Evolutionary conservation across 2,113 vertebrate species (phyloP).

Genomic region (Melozone crissalis): DNA sequence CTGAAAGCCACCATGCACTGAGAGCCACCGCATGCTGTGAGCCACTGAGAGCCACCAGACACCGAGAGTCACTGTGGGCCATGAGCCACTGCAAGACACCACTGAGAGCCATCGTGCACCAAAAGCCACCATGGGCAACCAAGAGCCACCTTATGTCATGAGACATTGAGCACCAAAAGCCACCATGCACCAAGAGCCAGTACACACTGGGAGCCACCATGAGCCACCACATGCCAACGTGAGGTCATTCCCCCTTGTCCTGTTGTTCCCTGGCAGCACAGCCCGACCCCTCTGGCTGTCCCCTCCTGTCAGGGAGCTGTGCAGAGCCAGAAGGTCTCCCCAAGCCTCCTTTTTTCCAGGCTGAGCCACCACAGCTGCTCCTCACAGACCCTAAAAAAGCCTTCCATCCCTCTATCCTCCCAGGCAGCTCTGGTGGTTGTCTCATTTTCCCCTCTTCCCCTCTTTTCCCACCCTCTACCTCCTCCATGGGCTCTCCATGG

Average conservation of each 20-base stretch:
- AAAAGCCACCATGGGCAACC: too few relatives aligned
- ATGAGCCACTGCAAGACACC: accelerated
- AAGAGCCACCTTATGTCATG: neutral
- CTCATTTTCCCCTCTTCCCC: neutral
- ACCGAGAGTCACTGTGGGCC: neutral
- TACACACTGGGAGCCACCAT: neutral
- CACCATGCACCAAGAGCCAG: neutral
- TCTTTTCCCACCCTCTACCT: neutral
- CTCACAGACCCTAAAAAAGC: neutral
- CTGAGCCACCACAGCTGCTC: neutral
- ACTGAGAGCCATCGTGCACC: neutral
- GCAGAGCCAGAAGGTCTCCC: neutral
- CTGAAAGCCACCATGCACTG: accelerated
- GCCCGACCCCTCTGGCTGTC: accelerated
- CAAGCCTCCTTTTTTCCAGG: neutral
- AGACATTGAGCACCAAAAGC: neutral
- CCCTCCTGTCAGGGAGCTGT: neutral
- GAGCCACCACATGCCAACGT: accelerated
- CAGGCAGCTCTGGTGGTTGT: neutral
- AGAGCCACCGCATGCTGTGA: neutral
- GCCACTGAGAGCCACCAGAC: too few relatives aligned
- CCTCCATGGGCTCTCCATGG: neutral
- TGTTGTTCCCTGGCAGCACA: neutral
- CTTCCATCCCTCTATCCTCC: neutral
- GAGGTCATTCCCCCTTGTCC: neutral